Evolutionary conservation across 2,888 invertebrate species (phyloP).

Genomic region (Meiosimyza decipiens): DNA sequence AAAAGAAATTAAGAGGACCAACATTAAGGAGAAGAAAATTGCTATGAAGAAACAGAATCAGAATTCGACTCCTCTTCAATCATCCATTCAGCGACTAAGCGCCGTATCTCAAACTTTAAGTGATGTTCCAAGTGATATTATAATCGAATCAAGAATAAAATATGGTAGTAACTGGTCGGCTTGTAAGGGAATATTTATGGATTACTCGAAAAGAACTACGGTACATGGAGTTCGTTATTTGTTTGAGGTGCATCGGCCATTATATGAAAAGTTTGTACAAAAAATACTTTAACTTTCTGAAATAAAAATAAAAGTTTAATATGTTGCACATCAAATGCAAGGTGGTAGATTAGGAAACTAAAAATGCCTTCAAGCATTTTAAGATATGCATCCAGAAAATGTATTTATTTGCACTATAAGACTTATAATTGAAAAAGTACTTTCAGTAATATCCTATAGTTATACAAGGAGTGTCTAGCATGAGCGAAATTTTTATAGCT

Average conservation of each 20-base stretch:
- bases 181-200: conserved; percentile 59
- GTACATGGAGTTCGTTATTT: conserved; percentile 64
- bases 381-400: no score
- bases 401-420: no score
- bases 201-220: conserved; percentile 61
- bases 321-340: no score
- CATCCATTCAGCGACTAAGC: conserved; percentile 45
- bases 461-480: no score
- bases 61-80: no score
- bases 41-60: background rate
- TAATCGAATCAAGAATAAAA: conserved; percentile 61
- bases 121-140: conserved; percentile 63
- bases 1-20: background rate
- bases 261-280: conserved; percentile 56
- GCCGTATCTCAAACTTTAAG: conserved; percentile 59
- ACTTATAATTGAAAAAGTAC: no score
- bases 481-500: no score
- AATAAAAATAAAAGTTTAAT: background rate
- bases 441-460: no score
- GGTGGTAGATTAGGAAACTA: no score
- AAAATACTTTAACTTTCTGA: background rate
- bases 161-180: conserved; percentile 59
- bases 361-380: no score
- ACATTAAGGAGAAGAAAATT: background rate
- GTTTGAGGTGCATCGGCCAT: conserved; percentile 61